Evolutionary conservation across 2,888 invertebrate genomes (phyloP).

Genomic region (Cancer borealis): DNA sequence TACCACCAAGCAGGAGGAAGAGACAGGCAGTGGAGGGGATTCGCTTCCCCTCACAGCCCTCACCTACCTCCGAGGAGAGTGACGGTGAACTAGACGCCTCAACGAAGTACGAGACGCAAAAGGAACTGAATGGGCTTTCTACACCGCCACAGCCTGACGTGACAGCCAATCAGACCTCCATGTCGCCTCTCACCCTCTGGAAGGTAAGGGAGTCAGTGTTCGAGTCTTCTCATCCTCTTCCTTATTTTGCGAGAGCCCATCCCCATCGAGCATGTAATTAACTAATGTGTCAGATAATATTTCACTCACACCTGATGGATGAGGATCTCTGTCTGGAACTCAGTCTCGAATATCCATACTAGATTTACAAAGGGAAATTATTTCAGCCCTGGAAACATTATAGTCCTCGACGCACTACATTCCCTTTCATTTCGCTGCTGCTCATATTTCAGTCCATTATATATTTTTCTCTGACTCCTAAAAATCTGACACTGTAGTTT

Average conservation of each 20-base stretch:
- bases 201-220: constrained; percentile 37
- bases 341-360: not conserved
- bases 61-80: not conserved
- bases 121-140: not conserved
- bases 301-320: not conserved
- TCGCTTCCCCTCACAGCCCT: not conserved
- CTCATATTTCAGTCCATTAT: constrained; percentile 5
- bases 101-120: not conserved
- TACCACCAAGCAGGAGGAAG: constrained; percentile 11
- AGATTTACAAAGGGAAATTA: not conserved
- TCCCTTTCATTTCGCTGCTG: not conserved
- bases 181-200: constrained; percentile 56
- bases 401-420: not conserved
- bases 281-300: not conserved
- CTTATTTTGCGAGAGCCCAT: not conserved
- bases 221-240: not conserved
- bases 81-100: not conserved
- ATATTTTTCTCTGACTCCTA: not conserved
- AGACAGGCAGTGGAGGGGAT: not conserved
- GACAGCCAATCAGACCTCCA: constrained; percentile 37
- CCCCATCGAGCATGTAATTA: not conserved
- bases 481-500: not conserved
- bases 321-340: not conserved
- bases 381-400: not conserved
- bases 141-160: constrained; percentile 79